Conservation (phyloP, 1,140 invertebrate species). For the Teleogryllus occipitalis region DNA sequence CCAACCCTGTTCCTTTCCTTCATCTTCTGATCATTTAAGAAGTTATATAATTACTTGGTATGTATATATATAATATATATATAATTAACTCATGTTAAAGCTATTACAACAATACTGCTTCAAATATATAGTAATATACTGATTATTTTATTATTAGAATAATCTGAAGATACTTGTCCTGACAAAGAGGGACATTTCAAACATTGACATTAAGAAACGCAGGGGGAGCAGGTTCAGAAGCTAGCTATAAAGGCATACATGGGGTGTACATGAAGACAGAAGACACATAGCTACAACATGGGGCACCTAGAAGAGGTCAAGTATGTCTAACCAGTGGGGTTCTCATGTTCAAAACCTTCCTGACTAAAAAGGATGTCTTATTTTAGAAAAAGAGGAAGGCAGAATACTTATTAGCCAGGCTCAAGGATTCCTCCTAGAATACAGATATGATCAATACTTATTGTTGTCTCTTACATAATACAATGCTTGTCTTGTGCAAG, state of each 20-base stretch:
- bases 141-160: conserved; percentile 15
- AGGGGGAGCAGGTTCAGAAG: neutral
- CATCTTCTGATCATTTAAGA: conserved; percentile 9
- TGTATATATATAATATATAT: conserved; percentile 19
- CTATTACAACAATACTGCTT: conserved; percentile 23
- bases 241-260: neutral
- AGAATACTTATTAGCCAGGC: neutral
- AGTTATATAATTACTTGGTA: conserved; percentile 6
- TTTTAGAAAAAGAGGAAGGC: neutral
- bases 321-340: neutral
- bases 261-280: neutral
- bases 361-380: neutral
- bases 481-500: neutral
- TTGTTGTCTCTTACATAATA: neutral
- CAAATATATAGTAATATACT: conserved; percentile 22
- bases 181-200: neutral
- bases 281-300: neutral
- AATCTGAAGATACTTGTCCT: conserved; percentile 15
- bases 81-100: conserved; percentile 23
- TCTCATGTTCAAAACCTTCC: neutral
- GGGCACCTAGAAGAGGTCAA: neutral
- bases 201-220: neutral
- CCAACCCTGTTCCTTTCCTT: conserved; percentile 18
- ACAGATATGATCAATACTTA: neutral
- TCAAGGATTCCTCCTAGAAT: neutral